phyloP scores from a whole-genome alignment of 2,797 vertebrate species.

The Gadopsis bispinosus region DNA sequence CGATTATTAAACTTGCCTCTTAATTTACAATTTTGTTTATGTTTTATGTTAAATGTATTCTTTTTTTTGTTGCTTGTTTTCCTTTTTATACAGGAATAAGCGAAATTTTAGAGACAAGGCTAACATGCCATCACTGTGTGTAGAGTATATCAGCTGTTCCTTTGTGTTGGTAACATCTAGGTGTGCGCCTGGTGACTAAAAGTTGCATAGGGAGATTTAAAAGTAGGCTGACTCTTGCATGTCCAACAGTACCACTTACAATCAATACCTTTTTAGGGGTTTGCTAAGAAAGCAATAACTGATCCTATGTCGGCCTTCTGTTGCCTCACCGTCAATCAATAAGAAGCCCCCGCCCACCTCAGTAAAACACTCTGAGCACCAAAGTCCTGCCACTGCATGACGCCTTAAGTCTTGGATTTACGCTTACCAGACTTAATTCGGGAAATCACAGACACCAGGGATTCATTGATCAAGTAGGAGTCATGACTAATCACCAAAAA shows the following conservation, averaged over 20 bases:
- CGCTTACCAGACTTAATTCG: slow-evolving; percentile 42
- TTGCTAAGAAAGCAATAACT: slow-evolving; percentile 45
- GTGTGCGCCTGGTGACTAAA: not conserved
- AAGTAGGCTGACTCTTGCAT: not conserved
- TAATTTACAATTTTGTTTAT: too few species aligned
- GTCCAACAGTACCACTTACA: not conserved
- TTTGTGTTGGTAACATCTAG: not conserved
- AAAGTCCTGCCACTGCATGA: slow-evolving; percentile 31
- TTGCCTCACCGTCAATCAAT: slow-evolving; percentile 80
- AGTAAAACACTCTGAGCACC: slow-evolving; percentile 17
- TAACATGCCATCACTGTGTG: not conserved
- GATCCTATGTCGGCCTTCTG: slow-evolving; percentile 74
- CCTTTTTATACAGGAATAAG: not conserved
- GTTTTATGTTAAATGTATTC: not conserved
- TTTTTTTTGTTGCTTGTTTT: not conserved
- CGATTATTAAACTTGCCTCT: too few species aligned
- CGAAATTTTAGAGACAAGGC: not conserved
- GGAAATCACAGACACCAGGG: slow-evolving; percentile 55
- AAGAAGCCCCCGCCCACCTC: slow-evolving; percentile 39
- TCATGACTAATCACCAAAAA: slow-evolving; percentile 27
- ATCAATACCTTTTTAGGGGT: slow-evolving; percentile 73
- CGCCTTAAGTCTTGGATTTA: slow-evolving; percentile 58
- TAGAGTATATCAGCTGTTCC: not conserved
- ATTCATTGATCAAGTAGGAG: slow-evolving; percentile 44
- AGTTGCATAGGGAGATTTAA: slow-evolving; percentile 8